Percentiles rank a stretch among this genome's conserved stretches.
These are phyloP conservation scores for Oryzaephilus surinamensis DNA, from an alignment of 1,140 invertebrate species.

Conservation along the genomic window DNA sequence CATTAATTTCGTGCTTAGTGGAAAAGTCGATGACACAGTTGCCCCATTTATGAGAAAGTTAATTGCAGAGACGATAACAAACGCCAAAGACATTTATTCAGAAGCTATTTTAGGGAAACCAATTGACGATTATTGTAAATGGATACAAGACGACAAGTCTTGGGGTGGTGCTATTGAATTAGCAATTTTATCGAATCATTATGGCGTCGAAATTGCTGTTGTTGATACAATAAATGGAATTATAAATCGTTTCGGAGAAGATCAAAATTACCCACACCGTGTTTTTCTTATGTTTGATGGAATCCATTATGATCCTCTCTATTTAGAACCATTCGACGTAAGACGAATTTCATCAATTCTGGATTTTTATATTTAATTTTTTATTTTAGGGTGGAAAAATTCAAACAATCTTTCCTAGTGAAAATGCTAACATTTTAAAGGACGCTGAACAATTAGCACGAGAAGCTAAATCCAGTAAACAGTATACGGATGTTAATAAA, in stretches of 20 bases:
- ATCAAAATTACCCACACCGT: constrained; percentile 71
- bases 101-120: constrained; percentile 81
- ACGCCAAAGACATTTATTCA: constrained; percentile 65
- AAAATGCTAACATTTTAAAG: constrained; percentile 58
- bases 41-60: constrained; percentile 70
- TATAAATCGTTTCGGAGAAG: constrained; percentile 90
- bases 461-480: constrained; percentile 77
- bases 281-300: constrained; percentile 92
- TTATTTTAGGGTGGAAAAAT: constrained; percentile 49
- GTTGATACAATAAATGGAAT: constrained; percentile 83
- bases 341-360: constrained; percentile 5
- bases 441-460: constrained; percentile 74
- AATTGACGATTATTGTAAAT: constrained; percentile 76
- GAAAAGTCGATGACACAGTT: constrained; percentile 62
- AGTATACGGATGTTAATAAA: constrained; percentile 81
- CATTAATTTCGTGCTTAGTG: constrained; percentile 60
- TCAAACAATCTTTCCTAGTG: constrained; percentile 69
- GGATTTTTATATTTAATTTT: constrained; percentile 7
- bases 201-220: constrained; percentile 86
- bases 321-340: constrained; percentile 63
- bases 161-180: constrained; percentile 97
- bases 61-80: constrained; percentile 71
- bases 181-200: constrained; percentile 78
- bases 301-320: constrained; percentile 91
- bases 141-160: constrained; percentile 72